A percentile compares a stretch with the other conserved stretches of the same genome.
phyloP scores from a whole-genome alignment of 2,797 vertebrate species.

The Gymnocypris eckloni region DNA sequence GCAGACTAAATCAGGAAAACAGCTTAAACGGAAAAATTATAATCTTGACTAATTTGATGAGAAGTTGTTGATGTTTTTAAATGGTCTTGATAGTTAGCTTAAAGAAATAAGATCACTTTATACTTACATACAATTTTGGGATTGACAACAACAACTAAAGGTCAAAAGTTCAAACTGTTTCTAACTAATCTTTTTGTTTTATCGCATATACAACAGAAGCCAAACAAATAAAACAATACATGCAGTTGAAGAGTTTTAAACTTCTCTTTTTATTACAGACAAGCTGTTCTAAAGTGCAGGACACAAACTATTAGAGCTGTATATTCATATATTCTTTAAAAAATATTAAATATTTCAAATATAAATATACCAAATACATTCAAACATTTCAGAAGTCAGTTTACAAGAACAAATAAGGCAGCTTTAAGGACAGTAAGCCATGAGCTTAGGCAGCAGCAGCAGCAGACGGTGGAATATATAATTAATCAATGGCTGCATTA shows the following conservation, averaged over 20 bases:
- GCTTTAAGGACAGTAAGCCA: conserved; percentile 12
- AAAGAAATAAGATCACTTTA: background rate
- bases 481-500: background rate
- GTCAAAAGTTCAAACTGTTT: background rate
- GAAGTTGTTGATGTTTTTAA: background rate
- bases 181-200: background rate
- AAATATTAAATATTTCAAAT: background rate
- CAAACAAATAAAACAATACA: background rate
- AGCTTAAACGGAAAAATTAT: background rate
- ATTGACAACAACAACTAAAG: background rate
- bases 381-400: background rate
- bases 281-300: background rate
- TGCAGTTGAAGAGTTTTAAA: background rate
- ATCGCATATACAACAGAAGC: background rate
- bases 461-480: background rate
- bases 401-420: background rate
- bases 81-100: background rate
- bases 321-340: background rate
- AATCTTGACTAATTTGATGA: background rate
- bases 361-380: conserved; percentile 20
- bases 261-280: background rate
- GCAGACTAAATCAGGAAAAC: background rate
- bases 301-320: background rate
- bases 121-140: background rate
- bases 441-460: background rate